Conservation (phyloP, 2,113 vertebrate species). For the Forbesichthys agassizii region DNA sequence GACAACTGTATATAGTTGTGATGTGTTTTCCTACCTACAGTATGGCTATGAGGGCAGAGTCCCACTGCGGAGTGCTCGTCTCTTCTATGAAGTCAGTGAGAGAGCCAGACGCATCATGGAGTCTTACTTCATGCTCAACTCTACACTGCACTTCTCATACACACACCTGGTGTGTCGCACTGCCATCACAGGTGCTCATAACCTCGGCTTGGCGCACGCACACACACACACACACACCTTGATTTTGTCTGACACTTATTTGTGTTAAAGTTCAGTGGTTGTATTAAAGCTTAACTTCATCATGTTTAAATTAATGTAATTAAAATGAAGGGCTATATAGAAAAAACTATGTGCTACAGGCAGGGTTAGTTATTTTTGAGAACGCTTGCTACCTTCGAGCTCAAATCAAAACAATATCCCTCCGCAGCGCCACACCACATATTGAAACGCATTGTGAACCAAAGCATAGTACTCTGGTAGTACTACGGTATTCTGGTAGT, state of each 20-base stretch:
- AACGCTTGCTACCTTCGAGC: too few relatives aligned
- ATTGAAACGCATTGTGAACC: too few relatives aligned
- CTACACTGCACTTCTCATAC: conserved; percentile 96
- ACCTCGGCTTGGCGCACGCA: background rate
- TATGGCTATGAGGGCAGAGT: conserved; percentile 88
- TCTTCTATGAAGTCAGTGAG: conserved; percentile 94
- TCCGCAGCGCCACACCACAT: too few relatives aligned
- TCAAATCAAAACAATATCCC: background rate
- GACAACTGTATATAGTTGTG: background rate
- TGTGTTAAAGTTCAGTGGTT: background rate
- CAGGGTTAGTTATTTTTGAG: background rate
- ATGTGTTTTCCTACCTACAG: conserved; percentile 17
- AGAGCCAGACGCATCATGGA: conserved; percentile 86
- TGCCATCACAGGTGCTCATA: conserved; percentile 82
- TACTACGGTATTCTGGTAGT: too few relatives aligned
- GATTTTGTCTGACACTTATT: background rate
- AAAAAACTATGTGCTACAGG: background rate
- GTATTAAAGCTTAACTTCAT: background rate
- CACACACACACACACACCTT: background rate
- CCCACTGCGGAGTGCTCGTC: conserved; percentile 85
- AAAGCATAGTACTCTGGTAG: too few relatives aligned
- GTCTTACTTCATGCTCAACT: conserved; percentile 95
- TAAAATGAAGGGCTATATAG: conserved; percentile 10
- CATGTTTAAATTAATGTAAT: background rate
- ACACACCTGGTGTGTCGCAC: conserved; percentile 97